Evolutionary conservation across 2,113 vertebrate genomes (phyloP).

Genomic region (Brachyhypopomus occidentalis): DNA sequence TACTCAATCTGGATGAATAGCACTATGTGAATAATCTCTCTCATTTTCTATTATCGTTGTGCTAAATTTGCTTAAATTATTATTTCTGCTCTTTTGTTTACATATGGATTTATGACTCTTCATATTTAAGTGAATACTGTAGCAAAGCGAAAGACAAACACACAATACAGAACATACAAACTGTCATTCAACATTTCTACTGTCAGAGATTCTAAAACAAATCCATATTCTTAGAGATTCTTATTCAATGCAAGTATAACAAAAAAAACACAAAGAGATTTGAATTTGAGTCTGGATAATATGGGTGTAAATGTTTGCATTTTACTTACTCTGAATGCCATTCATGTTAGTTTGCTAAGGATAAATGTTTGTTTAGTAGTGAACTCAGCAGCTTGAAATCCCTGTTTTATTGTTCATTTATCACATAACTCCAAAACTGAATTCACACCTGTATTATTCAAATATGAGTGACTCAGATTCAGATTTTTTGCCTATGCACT

Average conservation of each 20-base stretch:
- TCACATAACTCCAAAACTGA: no score
- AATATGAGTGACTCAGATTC: no score
- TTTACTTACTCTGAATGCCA: no score
- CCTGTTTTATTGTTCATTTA: no score
- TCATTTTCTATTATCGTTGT: neutral
- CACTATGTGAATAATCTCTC: neutral
- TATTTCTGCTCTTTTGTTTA: neutral
- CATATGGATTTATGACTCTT: neutral
- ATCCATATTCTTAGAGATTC: neutral
- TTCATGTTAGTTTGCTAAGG: no score
- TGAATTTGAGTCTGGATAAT: neutral
- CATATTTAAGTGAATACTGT: neutral
- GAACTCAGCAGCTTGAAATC: no score
- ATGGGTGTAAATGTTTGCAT: no score
- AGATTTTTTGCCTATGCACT: no score
- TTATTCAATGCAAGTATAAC: neutral
- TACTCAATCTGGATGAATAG: slow-evolving; percentile 21
- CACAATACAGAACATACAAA: neutral
- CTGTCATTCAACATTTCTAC: no score
- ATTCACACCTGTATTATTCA: no score
- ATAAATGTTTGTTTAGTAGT: no score
- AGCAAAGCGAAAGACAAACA: neutral
- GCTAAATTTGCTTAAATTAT: neutral
- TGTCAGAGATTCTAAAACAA: neutral
- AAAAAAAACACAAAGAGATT: neutral